Percentiles rank a stretch among this genome's conserved stretches.
Evolutionary conservation across 2,888 invertebrate species (phyloP).

Genomic region (Nudaria mundana): DNA sequence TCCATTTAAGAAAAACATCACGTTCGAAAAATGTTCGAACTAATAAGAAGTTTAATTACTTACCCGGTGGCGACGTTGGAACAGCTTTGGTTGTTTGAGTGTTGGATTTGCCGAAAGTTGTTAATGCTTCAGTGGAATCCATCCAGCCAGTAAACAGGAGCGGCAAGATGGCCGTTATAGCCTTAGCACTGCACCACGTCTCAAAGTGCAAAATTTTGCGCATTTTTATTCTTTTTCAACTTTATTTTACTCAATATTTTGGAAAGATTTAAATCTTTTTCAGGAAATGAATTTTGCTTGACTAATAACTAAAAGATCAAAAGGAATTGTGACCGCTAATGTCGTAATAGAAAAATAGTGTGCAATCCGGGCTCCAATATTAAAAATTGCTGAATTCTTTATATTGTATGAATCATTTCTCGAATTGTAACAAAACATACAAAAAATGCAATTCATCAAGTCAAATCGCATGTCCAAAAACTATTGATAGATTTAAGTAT

Average conservation of each 20-base stretch:
- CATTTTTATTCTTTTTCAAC: slow-evolving; percentile 39
- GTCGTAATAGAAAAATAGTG: not conserved
- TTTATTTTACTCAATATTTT: not conserved
- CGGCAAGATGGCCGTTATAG: slow-evolving; percentile 61
- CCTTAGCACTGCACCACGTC: slow-evolving; percentile 70
- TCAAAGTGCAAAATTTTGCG: slow-evolving; percentile 60
- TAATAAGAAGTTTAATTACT: slow-evolving; percentile 31
- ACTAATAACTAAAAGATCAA: not conserved
- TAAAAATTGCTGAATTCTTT: not conserved
- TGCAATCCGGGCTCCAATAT: not conserved
- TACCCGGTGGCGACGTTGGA: slow-evolving; percentile 81
- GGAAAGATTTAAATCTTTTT: not conserved
- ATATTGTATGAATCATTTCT: not conserved
- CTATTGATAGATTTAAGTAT: not conserved
- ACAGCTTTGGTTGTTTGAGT: slow-evolving; percentile 80
- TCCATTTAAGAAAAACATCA: too few relatives aligned
- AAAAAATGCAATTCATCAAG: not conserved
- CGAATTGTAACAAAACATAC: not conserved
- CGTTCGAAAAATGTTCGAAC: slow-evolving; percentile 1
- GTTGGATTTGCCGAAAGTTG: slow-evolving; percentile 86
- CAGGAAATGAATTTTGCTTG: not conserved
- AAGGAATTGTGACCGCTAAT: not conserved
- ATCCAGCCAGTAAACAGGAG: slow-evolving; percentile 64
- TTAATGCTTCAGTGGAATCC: slow-evolving; percentile 82
- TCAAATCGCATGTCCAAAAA: slow-evolving; percentile 5